Conservation (phyloP, 1,140 invertebrate genomes). For the Radopholus similis region DNA sequence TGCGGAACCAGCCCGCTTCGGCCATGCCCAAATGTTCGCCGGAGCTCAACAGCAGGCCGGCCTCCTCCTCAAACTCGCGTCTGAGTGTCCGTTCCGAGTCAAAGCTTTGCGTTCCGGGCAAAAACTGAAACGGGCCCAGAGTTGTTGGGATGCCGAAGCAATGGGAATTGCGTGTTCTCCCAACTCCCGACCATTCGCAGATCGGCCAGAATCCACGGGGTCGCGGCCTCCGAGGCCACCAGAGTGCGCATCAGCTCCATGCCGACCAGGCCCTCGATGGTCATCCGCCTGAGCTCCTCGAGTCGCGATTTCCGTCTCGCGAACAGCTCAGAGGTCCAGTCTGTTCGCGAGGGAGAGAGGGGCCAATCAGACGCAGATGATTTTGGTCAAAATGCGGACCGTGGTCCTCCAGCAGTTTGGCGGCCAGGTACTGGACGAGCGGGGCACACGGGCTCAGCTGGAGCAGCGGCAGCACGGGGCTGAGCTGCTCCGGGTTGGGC, state of each 20-base stretch:
- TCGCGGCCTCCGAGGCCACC: not conserved
- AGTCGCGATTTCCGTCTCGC: conserved; percentile 8
- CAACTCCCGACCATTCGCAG: not conserved
- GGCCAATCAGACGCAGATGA: not conserved
- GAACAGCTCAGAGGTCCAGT: conserved; percentile 9
- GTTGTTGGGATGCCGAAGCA: too few relatives aligned
- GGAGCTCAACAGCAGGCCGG: not conserved
- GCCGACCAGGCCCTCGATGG: not conserved
- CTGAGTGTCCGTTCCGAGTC: conserved; percentile 1
- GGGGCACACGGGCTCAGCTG: not conserved
- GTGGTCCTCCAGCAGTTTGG: conserved; percentile 8
- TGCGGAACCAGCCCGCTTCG: conserved; percentile 4
- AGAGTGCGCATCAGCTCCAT: not conserved
- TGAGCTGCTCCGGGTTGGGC: not conserved
- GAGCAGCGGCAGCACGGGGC: not conserved
- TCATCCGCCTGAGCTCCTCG: not conserved
- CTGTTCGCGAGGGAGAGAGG: not conserved
- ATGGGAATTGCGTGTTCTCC: not conserved
- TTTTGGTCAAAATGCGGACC: too few relatives aligned
- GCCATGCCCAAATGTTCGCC: conserved; percentile 16
- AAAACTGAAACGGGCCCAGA: not conserved
- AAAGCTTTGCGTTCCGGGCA: not conserved
- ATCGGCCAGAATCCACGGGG: conserved; percentile 1
- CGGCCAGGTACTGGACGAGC: conserved; percentile 3
- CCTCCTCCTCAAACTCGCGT: conserved; percentile 1